Conservation (phyloP, 2,797 vertebrate species). For the Pangasius sanitwongsei region DNA sequence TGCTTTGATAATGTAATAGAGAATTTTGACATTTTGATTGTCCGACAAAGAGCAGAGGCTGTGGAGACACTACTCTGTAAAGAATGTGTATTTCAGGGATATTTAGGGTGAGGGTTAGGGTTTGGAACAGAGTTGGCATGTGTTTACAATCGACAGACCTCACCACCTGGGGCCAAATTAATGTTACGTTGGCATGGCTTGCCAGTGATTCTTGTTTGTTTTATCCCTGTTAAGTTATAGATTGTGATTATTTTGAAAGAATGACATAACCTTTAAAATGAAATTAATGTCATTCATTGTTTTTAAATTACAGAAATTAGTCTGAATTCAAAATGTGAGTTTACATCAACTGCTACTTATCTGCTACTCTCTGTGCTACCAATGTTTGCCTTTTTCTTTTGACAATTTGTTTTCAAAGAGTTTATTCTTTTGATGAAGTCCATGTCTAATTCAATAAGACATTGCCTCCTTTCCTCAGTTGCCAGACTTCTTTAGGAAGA, state of each 20-base stretch:
- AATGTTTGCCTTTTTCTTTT: conserved; percentile 11
- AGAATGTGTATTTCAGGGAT: conserved; percentile 68
- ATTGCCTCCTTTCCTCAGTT: conserved; percentile 61
- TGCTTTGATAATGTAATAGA: conserved; percentile 54
- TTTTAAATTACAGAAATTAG: conserved; percentile 22
- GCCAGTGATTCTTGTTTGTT: conserved; percentile 61
- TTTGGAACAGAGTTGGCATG: conserved; percentile 48
- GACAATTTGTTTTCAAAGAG: conserved; percentile 30
- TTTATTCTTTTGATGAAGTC: conserved; percentile 44
- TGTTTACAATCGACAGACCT: conserved; percentile 73
- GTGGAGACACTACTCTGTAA: conserved; percentile 61
- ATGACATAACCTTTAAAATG: conserved; percentile 26
- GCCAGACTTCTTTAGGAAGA: conserved; percentile 66
- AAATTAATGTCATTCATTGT: conserved; percentile 24
- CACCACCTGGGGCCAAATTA: conserved; percentile 74
- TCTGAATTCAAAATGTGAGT: conserved; percentile 28
- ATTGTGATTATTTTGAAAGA: conserved; percentile 61
- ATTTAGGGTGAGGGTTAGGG: conserved; percentile 39
- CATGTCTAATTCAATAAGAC: conserved; percentile 69
- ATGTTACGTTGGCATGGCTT: conserved; percentile 70
- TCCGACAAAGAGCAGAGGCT: conserved; percentile 64
- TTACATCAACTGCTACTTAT: conserved; percentile 23
- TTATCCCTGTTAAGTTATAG: conserved; percentile 53
- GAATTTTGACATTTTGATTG: conserved; percentile 65
- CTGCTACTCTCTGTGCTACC: background rate